Evolutionary conservation across 2,888 invertebrate species (phyloP).

Genomic region (Heterodera filipjevi): DNA sequence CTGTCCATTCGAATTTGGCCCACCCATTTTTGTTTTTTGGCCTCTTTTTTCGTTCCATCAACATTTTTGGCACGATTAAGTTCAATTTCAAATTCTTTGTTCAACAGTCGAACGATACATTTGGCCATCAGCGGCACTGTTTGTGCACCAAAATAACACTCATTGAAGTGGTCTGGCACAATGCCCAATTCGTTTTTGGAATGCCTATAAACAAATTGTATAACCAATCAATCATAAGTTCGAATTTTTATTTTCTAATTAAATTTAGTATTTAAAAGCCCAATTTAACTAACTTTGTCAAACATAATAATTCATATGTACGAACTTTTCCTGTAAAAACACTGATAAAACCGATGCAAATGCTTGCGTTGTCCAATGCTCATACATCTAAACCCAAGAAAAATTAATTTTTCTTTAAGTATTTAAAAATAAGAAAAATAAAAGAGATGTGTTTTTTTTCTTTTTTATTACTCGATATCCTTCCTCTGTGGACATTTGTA

Average conservation of each 20-base stretch:
- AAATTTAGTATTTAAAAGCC: background rate
- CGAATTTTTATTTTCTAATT: background rate
- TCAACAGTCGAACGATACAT: constrained; percentile 19
- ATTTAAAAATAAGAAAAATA: background rate
- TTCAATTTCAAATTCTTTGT: constrained; percentile 21
- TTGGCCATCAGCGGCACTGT: constrained; percentile 21
- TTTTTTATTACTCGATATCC: constrained; percentile 24
- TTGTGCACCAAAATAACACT: constrained; percentile 23
- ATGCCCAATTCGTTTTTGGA: background rate
- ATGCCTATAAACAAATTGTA: background rate
- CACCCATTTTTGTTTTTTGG: constrained; percentile 2
- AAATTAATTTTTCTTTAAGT: background rate
- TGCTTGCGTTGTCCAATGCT: constrained; percentile 28
- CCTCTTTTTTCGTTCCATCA: background rate
- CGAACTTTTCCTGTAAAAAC: constrained; percentile 24
- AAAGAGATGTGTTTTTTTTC: background rate
- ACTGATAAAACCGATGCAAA: constrained; percentile 21
- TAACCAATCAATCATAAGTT: background rate
- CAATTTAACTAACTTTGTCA: too few relatives aligned
- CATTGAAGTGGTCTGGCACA: constrained; percentile 18
- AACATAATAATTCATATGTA: background rate
- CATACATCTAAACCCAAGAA: constrained; percentile 17
- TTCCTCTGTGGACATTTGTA: constrained; percentile 22
- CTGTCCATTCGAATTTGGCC: background rate
- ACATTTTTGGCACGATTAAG: background rate